Evolutionary conservation across 2,888 invertebrate genomes (phyloP), one percentile per base, ranked within the genome.

Genomic region (Scaptomyza reducta): DNA sequence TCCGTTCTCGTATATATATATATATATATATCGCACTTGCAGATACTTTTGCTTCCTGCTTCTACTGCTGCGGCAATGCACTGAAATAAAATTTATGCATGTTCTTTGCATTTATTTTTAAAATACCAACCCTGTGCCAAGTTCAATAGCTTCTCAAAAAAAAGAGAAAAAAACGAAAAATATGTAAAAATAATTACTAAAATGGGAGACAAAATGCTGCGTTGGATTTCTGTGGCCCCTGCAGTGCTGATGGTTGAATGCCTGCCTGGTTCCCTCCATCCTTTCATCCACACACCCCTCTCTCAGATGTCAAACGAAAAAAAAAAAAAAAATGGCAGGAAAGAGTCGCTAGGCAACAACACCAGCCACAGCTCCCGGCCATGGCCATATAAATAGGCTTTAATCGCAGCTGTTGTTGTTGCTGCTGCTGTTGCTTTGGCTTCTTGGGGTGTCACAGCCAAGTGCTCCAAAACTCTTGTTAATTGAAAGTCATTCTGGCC

Each of bases 81-180:
- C 47, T 69, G 65, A 64, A 60, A 33, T 44, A 35, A 62, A 65
- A 63, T 77, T 72, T 58, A 64, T 73, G 73, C 77, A 64, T 72
- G 73, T 59, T 59, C 50, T 18, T 38, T 41, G 18, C 66, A 53
- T 77, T 61, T 77, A 79, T 80, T 79, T 79, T 75, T 80, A 87
- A 85, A 83, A 70, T 62, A 46, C 67, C 63, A 79, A 79, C 73
- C 83, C 88, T 77, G 76, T 86, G 82, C 88, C 79, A 87, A 85
- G 88, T 87, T 87, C 84, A 84, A 85, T 87, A 86, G 83, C 88
- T 82, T 73, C 71, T 77, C 64, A 66, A 68, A 44, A 11, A 45
- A 9, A 42, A 56, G 46, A n/a, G 13, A 47, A 31, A 35, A 55
- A 33, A 22, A 9, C n/a, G 9, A 38, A 18, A 69, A 67, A 70